A percentile compares a stretch with the other conserved stretches of the same genome.
Evolutionary conservation across 2,113 vertebrate species (phyloP).

Genomic region (Acrocephalus arundinaceus): DNA sequence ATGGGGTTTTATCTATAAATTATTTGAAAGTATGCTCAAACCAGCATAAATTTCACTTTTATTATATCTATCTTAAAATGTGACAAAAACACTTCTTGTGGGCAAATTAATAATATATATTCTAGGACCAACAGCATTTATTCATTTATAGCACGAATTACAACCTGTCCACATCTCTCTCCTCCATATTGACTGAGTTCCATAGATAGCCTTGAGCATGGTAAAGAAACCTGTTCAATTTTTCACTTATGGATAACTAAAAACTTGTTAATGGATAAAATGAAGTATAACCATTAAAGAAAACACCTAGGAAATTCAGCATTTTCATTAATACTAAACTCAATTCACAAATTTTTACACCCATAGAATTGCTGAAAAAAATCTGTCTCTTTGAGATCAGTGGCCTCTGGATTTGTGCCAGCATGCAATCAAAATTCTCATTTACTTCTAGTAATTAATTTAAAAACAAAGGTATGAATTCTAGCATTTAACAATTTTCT

Average conservation of each 20-base stretch:
- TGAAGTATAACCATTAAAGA: background rate
- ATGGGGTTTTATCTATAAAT: background rate
- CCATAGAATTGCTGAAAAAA: background rate
- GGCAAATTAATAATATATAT: background rate
- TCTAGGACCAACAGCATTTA: background rate
- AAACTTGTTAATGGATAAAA: background rate
- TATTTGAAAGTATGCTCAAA: background rate
- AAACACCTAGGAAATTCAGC: background rate
- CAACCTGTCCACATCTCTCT: background rate
- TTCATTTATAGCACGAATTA: background rate
- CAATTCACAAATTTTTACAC: background rate
- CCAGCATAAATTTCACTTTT: background rate
- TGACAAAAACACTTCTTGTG: background rate
- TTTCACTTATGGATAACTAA: background rate
- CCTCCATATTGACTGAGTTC: background rate
- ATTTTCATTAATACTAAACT: background rate
- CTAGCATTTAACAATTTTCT: slow-evolving; percentile 2
- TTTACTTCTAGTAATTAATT: slow-evolving; percentile 9
- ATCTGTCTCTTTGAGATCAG: background rate
- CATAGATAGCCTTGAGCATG: rapidly evolving
- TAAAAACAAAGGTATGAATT: slow-evolving; percentile 46
- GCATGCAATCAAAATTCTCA: slow-evolving; percentile 27
- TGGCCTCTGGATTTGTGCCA: background rate
- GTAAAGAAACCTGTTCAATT: background rate
- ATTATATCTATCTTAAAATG: background rate